Evolutionary conservation across 2,888 invertebrate genomes (phyloP).

Genomic region (Resseliella maxima): DNA sequence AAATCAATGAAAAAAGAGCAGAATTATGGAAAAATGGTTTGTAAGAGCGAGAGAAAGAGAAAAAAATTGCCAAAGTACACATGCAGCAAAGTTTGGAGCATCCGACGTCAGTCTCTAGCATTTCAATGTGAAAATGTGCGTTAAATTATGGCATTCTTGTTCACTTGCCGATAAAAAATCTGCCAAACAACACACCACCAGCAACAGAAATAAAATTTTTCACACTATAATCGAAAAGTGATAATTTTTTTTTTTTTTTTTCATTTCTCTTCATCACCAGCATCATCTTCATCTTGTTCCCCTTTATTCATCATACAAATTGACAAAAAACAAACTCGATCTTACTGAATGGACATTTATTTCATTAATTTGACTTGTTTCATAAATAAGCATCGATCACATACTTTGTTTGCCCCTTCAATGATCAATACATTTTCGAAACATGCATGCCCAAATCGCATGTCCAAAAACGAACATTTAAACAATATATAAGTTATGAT

Average conservation of each 20-base stretch:
- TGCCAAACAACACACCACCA: no score
- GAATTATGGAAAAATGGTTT: background rate
- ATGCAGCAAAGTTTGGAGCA: no score
- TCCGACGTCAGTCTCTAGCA: no score
- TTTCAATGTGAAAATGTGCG: background rate
- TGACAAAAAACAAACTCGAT: background rate
- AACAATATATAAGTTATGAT: slow-evolving; percentile 18
- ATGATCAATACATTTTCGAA: no score
- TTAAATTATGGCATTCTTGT: no score
- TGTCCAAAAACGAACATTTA: background rate
- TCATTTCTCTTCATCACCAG: no score
- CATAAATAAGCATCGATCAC: background rate
- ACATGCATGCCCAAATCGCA: no score
- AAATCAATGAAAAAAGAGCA: background rate
- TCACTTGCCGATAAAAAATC: background rate
- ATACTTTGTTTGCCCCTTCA: background rate
- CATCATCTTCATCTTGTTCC: no score
- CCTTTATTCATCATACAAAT: no score
- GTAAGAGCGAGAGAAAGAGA: background rate
- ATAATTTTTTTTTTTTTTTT: background rate
- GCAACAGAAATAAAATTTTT: background rate
- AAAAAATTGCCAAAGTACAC: background rate
- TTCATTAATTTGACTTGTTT: background rate
- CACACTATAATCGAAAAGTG: background rate
- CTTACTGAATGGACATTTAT: background rate